Percentiles rank a stretch among this genome's conserved stretches.
Evolutionary conservation across 2,888 invertebrate species (phyloP).

Genomic region (Notodonta dromedarius): DNA sequence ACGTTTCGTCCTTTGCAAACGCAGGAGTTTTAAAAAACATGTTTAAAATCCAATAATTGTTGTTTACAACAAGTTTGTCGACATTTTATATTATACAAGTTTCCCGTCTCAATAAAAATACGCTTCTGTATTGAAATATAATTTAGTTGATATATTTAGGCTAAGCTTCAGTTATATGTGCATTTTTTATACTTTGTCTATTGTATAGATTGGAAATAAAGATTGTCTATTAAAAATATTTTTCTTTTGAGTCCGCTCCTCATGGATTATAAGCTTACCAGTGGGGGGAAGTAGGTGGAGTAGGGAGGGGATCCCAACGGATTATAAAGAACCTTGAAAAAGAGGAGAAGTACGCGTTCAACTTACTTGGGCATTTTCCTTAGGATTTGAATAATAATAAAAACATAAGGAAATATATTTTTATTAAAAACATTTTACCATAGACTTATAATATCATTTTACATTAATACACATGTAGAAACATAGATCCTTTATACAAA

Average conservation of each 20-base stretch:
- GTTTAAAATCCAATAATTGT: too few relatives aligned
- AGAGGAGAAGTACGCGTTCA: too few relatives aligned
- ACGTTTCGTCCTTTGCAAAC: too few relatives aligned
- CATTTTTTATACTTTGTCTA: background rate
- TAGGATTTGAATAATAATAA: background rate
- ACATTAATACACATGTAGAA: constrained; percentile 43
- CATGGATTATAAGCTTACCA: too few relatives aligned
- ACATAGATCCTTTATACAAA: constrained; percentile 43
- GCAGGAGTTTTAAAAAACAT: too few relatives aligned
- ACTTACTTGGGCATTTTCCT: too few relatives aligned
- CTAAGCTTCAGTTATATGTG: background rate
- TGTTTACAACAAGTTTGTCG: too few relatives aligned
- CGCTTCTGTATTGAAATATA: constrained; percentile 4
- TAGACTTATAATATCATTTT: background rate
- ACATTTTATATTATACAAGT: too few relatives aligned
- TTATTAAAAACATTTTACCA: constrained; percentile 40
- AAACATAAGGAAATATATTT: constrained; percentile 3
- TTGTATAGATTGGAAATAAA: constrained; percentile 1
- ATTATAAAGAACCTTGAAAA: too few relatives aligned
- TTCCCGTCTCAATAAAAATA: constrained; percentile 5
- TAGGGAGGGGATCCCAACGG: too few relatives aligned
- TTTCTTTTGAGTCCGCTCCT: background rate
- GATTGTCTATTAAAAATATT: background rate
- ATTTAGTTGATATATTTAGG: background rate
- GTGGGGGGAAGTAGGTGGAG: too few relatives aligned